Evolutionary conservation across 2,797 vertebrate species (phyloP), one percentile per base, ranked within the genome.

Genomic region (Chrysocyon brachyurus): DNA sequence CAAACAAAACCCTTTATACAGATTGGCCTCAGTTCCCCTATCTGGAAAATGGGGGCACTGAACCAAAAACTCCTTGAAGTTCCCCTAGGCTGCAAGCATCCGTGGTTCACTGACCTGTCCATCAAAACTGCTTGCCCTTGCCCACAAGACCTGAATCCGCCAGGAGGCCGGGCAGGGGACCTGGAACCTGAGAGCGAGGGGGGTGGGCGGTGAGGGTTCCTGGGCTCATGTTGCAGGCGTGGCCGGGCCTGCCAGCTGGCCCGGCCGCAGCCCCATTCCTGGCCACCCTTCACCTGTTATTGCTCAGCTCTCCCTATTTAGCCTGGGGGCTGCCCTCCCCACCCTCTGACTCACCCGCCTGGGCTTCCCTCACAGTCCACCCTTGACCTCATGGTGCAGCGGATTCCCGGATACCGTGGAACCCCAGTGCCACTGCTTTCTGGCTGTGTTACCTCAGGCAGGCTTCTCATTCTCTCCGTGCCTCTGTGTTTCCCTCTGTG

Each of bases 231-330:
- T 98, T 97, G 87, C 91, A 92, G 75, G 46, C 92, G 79, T 2
- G 0, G 70, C 92, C 61, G 28, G 70, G 94, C 90, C 87, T 94
- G 96, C 97, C 87, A 92, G 97, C 96, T 95, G 97, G 93, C 87
- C 75, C 24, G 64, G n/a, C 49, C 93, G 10, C 40, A 31, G 49
- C 52, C 36, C 72, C 22, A 28, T 61, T 83, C 64, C 52, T 6
- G 49, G 84, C 33, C 63, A 49, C 73, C 68, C 70, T 26, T 56
- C 73, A 11, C 77, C 63, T 82, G 54, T 63, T 52, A 17, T 78
- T 36, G 79, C 83, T 95, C 40, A 75, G 26, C 10, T 28, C 14
- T 87, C 87, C 19, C 33, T 22, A 0, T 75, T 21, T 77, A 70
- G 88, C 77, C 61, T 36, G 14, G 77, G 85, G 70, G 16, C 73